Evolutionary conservation across 2,797 vertebrate species (phyloP), one percentile per base, ranked within the genome.

Genomic region (Threskiornis aethiopicus): DNA sequence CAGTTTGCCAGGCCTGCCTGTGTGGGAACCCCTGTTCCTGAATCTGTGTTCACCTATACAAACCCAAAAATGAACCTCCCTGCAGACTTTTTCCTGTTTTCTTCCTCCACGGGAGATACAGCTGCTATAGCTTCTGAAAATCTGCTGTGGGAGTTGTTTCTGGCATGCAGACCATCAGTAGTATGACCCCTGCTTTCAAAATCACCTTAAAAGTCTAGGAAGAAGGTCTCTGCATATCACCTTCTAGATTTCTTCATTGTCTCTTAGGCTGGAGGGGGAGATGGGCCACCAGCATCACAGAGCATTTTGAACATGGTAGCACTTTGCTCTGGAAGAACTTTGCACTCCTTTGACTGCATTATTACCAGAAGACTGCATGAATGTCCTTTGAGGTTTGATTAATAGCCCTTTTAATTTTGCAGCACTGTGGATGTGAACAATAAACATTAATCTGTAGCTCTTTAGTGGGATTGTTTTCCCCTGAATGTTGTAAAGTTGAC

Each of bases 21-120:
- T 22, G n/a, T 2, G 1, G 19, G 29, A 51, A 31, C 8, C 11
- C 11, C n/a, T 47, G 16, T 7, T 67, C 26, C 29, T 49, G 18
- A 20, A 5, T 4, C 31, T 0, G 1, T 7, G 26, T 39, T 84
- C 1, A 1, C 28, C 29, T 35, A 3, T 6, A 41, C 14, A 52
- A 62, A 82, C 15, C 6, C 16, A 35, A 57, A 71, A 35, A 47
- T n/a, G 5, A 82, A 44, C 16, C 9, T 66, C 18, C 22, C 52
- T 88, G 66, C 19, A 72, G 35, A 57, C 42, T 54, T 57, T 47
- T 75, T 55, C 55, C 8, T 29, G 1, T 52, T 84, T 84, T 61
- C 31, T 44, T 73, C 21, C 25, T 71, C 18, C 29, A 13, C 2
- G 10, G 41, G 31, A 79, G 42, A 39, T n/a, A 28, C 7, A 62